A percentile compares a stretch with the other conserved stretches of the same genome.
Conservation (phyloP, 2,797 vertebrate genomes). For the Mallotus villosus region DNA sequence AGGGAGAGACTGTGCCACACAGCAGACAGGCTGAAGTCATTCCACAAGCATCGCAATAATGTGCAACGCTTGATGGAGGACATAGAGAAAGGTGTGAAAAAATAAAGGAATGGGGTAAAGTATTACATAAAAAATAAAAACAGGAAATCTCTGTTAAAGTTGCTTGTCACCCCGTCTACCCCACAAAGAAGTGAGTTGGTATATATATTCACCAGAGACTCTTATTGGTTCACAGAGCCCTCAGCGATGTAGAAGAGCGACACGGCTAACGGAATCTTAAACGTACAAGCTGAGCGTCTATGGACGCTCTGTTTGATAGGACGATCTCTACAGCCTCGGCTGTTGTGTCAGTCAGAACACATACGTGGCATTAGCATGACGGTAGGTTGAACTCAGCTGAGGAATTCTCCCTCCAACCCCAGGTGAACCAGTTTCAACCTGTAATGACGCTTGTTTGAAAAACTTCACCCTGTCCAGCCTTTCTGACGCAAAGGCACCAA, state of each 20-base stretch:
- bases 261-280: too few relatives aligned
- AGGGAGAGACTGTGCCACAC: constrained; percentile 55
- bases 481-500: constrained; percentile 14
- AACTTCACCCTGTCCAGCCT: constrained; percentile 43
- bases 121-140: background rate
- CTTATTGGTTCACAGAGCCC: constrained; percentile 7
- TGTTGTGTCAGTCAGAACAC: constrained; percentile 18
- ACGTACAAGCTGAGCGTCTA: background rate
- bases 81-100: background rate
- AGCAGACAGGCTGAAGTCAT: constrained; percentile 59
- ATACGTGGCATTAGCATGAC: constrained; percentile 51
- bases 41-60: constrained; percentile 59
- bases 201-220: constrained; percentile 15
- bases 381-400: constrained; percentile 38
- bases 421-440: constrained; percentile 73
- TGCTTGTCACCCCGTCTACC: constrained; percentile 12
- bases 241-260: constrained; percentile 3
- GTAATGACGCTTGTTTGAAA: constrained; percentile 54
- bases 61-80: constrained; percentile 22
- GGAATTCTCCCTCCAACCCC: constrained; percentile 62
- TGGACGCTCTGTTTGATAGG: background rate
- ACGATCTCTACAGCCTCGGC: constrained; percentile 4
- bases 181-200: constrained; percentile 23
- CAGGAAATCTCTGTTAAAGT: constrained; percentile 18
- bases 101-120: background rate